phyloP scores from a whole-genome alignment of 2,113 vertebrate species.

The Platichthys flesus region DNA sequence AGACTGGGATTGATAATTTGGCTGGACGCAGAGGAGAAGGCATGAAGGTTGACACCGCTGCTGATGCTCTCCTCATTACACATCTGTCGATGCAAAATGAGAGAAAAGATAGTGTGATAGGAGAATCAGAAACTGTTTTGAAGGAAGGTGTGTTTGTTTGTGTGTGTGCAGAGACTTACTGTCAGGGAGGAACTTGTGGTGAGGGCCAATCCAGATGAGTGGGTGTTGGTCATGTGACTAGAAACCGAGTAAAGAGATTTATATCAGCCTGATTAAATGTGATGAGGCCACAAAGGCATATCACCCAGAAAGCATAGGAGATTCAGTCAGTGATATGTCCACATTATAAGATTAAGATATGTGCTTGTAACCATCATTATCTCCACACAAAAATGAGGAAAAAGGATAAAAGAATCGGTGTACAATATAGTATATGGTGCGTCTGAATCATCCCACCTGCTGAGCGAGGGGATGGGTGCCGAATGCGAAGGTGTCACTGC shows the following conservation, averaged over 20 bases:
- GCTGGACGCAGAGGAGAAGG: slow-evolving; percentile 82
- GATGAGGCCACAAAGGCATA: not conserved
- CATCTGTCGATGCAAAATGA: slow-evolving; percentile 42
- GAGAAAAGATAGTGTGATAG: not conserved
- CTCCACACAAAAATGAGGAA: slow-evolving; percentile 13
- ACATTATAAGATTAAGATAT: slow-evolving; percentile 61
- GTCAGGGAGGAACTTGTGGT: slow-evolving; percentile 82
- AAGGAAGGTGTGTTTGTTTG: no score
- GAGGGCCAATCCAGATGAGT: slow-evolving; percentile 83
- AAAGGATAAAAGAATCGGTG: not conserved
- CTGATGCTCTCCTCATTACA: slow-evolving; percentile 82
- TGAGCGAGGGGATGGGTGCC: slow-evolving; percentile 87
- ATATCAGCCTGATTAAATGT: not conserved
- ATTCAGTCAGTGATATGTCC: slow-evolving; percentile 53
- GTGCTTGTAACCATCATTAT: slow-evolving; percentile 75
- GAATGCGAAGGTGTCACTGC: slow-evolving; percentile 84
- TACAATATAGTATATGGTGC: not conserved
- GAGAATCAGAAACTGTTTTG: not conserved
- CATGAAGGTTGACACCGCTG: slow-evolving; percentile 69
- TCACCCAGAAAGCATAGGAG: slow-evolving; percentile 1
- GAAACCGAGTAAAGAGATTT: slow-evolving; percentile 20
- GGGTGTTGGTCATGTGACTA: slow-evolving; percentile 83
- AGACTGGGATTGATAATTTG: slow-evolving; percentile 67
- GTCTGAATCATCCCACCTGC: slow-evolving; percentile 83
- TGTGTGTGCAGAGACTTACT: slow-evolving; percentile 80